Conservation (phyloP, 2,113 vertebrate species). For the Sapajus apella region DNA sequence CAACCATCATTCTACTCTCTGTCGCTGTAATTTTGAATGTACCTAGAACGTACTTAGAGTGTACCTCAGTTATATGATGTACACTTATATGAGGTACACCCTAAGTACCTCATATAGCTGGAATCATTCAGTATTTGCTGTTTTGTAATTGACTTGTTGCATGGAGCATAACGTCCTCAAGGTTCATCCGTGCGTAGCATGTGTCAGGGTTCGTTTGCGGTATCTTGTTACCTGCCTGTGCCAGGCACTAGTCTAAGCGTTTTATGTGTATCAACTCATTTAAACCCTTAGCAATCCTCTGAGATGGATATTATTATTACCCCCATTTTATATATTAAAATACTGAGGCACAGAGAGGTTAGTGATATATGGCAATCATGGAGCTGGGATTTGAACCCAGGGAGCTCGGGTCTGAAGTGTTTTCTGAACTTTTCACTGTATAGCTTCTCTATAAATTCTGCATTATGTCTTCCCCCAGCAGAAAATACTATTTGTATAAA, state of each 20-base stretch:
- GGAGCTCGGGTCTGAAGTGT: not conserved
- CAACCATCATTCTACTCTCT: not conserved
- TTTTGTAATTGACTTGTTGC: not conserved
- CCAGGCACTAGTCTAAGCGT: not conserved
- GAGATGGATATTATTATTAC: not conserved
- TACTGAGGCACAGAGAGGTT: not conserved
- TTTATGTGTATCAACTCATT: not conserved
- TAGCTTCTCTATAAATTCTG: not conserved
- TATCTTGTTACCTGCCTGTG: not conserved
- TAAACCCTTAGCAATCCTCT: not conserved
- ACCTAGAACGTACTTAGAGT: no score
- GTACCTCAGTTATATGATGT: no score
- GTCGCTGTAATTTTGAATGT: no score
- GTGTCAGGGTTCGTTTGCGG: not conserved
- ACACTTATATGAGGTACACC: no score
- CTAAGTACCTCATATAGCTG: not conserved
- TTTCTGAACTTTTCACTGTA: not conserved
- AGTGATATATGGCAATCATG: no score
- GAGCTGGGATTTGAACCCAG: not conserved
- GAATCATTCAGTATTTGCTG: not conserved
- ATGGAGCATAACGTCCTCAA: rapidly evolving
- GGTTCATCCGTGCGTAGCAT: no score
- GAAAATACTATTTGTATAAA: not conserved
- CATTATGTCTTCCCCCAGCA: not conserved
- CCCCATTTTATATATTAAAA: not conserved